Percentiles rank a stretch among this genome's conserved stretches.
phyloP scores from a whole-genome alignment of 2,888 invertebrate species.

The Acheta domesticus region DNA sequence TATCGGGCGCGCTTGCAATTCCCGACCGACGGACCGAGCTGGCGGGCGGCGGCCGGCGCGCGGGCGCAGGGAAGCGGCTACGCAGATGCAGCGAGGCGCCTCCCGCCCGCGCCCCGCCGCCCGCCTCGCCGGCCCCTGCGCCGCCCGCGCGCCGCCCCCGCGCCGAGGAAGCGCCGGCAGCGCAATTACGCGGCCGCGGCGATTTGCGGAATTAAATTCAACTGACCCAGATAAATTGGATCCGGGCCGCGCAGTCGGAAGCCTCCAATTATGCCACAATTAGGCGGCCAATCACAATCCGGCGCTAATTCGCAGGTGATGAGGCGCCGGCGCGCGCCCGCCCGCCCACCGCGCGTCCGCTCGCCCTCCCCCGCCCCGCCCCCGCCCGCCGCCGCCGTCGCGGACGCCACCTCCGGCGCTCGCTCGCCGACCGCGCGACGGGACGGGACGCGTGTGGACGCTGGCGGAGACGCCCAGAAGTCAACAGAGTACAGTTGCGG shows the following conservation, averaged over 20 bases:
- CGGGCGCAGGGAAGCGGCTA: background rate
- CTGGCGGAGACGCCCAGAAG: too few species aligned
- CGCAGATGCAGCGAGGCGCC: background rate
- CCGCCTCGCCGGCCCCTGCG: background rate
- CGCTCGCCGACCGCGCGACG: too few species aligned
- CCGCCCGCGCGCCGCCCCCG: background rate
- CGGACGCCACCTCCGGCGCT: too few species aligned
- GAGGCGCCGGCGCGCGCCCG: background rate
- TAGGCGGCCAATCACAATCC: slow-evolving; percentile 18
- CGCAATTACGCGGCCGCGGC: slow-evolving; percentile 18
- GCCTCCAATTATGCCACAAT: slow-evolving; percentile 18
- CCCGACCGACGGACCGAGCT: too few species aligned
- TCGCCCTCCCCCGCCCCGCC: too few species aligned
- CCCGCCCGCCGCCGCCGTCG: too few species aligned
- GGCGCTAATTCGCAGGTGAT: slow-evolving; percentile 9
- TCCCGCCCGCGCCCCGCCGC: background rate
- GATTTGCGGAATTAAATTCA: slow-evolving; percentile 18
- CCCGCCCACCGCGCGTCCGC: too few species aligned
- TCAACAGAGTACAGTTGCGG: too few species aligned
- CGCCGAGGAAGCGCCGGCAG: slow-evolving; percentile 5
- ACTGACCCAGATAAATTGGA: slow-evolving; percentile 18
- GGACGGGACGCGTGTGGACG: too few species aligned
- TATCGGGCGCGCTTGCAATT: too few species aligned
- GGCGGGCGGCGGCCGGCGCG: too few species aligned
- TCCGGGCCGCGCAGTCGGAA: slow-evolving; percentile 1